Evolutionary conservation across 2,797 vertebrate genomes (phyloP).

Genomic region (Gambusia yucatana): DNA sequence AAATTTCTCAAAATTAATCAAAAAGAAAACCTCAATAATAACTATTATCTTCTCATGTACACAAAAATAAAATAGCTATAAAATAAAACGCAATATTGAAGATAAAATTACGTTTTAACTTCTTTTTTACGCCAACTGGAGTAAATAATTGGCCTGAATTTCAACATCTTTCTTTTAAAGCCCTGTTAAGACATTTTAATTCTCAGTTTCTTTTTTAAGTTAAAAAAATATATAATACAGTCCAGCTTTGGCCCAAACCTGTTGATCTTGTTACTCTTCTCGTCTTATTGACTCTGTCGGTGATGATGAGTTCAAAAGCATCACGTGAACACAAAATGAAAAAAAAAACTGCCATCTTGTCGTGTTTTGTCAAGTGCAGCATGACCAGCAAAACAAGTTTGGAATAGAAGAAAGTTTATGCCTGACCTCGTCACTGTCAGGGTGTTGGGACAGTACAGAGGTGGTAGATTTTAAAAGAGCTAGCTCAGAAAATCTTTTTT

Average conservation of each 20-base stretch:
- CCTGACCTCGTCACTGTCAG: background rate
- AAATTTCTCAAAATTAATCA: too few species aligned
- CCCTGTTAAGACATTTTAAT: background rate
- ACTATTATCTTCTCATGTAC: background rate
- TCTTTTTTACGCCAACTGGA: background rate
- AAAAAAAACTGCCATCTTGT: background rate
- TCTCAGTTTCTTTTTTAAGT: background rate
- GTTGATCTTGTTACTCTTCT: background rate
- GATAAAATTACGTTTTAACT: background rate
- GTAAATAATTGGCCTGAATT: background rate
- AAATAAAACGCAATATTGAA: background rate
- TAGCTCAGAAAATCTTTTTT: background rate
- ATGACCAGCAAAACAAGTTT: conserved; percentile 16
- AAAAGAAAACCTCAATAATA: too few species aligned
- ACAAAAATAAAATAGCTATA: background rate
- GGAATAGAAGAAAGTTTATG: conserved; percentile 17
- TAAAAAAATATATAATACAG: background rate
- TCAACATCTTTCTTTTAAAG: background rate
- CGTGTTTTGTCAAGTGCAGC: conserved; percentile 1
- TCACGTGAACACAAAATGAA: background rate
- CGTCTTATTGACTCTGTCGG: background rate
- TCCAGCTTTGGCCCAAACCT: background rate
- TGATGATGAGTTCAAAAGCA: conserved; percentile 2
- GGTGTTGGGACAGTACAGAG: background rate
- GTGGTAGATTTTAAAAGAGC: background rate